These are phyloP conservation scores for Crypturellus tataupa DNA, from an alignment of 2,797 vertebrate genomes.

Conservation along the genomic window DNA sequence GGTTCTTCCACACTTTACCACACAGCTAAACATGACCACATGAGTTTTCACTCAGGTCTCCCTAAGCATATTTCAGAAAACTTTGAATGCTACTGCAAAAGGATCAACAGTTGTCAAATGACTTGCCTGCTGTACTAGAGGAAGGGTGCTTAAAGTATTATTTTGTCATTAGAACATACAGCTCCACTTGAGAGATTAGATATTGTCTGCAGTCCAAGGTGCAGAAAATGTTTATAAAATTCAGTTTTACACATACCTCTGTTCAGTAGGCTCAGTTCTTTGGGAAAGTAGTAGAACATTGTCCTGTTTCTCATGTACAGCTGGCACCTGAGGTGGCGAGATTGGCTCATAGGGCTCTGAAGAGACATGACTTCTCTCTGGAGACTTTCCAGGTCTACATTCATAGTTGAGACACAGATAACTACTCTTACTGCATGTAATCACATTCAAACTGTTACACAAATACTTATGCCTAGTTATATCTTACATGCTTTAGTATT, in stretches of 20 bases:
- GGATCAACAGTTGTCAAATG: neutral
- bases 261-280: slow-evolving; percentile 90
- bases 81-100: neutral
- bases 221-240: neutral
- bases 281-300: slow-evolving; percentile 85
- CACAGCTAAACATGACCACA: neutral
- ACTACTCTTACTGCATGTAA: neutral
- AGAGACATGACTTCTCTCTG: slow-evolving; percentile 90
- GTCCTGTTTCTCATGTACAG: slow-evolving; percentile 91
- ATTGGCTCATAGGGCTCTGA: slow-evolving; percentile 96
- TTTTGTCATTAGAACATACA: neutral
- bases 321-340: slow-evolving; percentile 93
- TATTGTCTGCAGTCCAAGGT: neutral
- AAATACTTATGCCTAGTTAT: neutral
- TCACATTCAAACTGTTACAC: neutral
- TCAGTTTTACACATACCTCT: slow-evolving; percentile 84
- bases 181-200: neutral
- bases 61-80: neutral
- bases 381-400: slow-evolving; percentile 94
- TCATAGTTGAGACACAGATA: slow-evolving; percentile 16
- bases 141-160: neutral
- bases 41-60: neutral
- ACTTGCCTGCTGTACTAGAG: neutral
- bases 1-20: neutral
- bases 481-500: neutral